Conservation (phyloP, 2,888 invertebrate genomes). For the Aethes cnicana region DNA sequence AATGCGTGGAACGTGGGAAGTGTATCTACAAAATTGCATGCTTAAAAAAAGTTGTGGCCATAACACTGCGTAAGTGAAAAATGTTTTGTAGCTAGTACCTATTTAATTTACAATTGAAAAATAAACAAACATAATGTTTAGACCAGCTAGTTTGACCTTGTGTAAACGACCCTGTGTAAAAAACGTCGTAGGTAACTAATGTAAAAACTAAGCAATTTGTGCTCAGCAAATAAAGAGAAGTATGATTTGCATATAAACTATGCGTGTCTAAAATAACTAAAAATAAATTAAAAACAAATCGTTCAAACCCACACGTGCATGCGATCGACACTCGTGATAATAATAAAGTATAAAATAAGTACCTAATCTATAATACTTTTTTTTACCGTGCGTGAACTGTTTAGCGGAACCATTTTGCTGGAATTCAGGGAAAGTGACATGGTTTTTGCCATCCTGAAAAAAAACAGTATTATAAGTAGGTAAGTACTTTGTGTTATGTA, state of each 20-base stretch:
- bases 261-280: constrained; percentile 42
- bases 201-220: constrained; percentile 27
- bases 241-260: constrained; percentile 15
- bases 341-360: constrained; percentile 78
- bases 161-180: no score
- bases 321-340: constrained; percentile 78
- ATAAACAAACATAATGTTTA: no score
- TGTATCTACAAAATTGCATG: constrained; percentile 20
- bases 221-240: constrained; percentile 27
- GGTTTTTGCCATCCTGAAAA: constrained; percentile 92
- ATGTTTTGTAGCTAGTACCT: neutral
- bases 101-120: neutral
- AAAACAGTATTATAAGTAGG: no score
- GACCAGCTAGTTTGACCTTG: no score
- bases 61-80: neutral
- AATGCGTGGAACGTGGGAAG: constrained; percentile 4
- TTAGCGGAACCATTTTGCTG: constrained; percentile 94
- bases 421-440: constrained; percentile 94
- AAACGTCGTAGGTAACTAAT: constrained; percentile 13
- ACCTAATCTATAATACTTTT: constrained; percentile 86
- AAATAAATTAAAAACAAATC: constrained; percentile 51
- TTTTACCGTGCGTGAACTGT: constrained; percentile 93
- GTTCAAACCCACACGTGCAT: constrained; percentile 78
- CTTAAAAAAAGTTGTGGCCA: constrained; percentile 13
- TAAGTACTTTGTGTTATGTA: no score